These are phyloP conservation scores for Nomada lathburiana DNA, from an alignment of 2,888 invertebrate species.

Conservation along the genomic window DNA sequence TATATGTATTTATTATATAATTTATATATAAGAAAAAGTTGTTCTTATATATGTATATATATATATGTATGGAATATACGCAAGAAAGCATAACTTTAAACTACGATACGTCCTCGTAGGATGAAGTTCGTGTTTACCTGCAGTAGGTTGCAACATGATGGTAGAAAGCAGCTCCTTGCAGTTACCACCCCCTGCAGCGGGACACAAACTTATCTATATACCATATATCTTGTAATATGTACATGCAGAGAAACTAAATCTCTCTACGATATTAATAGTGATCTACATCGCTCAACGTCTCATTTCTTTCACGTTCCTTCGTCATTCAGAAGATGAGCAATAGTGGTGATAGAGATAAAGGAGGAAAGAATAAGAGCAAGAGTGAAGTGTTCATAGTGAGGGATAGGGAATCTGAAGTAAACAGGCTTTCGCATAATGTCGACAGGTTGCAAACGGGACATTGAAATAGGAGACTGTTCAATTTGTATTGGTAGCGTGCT, in stretches of 20 bases:
- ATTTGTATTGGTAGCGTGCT: conserved; percentile 73
- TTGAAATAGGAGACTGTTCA: conserved; percentile 58
- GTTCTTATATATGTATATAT: conserved; percentile 43
- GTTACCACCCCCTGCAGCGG: conserved; percentile 85
- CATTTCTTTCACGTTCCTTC: conserved; percentile 58
- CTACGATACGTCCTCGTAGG: conserved; percentile 83
- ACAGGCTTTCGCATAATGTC: conserved; percentile 69
- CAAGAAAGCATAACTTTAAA: conserved; percentile 82
- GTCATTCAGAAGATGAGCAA: conserved; percentile 65
- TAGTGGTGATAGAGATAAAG: conserved; percentile 54
- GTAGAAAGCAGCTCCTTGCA: conserved; percentile 84
- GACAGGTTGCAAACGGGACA: conserved; percentile 63
- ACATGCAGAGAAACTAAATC: conserved; percentile 77
- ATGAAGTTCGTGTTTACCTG: conserved; percentile 85
- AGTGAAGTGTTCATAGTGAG: conserved; percentile 69
- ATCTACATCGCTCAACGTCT: conserved; percentile 68
- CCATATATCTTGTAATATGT: conserved; percentile 80
- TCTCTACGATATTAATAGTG: conserved; percentile 71
- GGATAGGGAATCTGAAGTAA: conserved; percentile 57
- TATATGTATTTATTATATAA: conserved; percentile 50
- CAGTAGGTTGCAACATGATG: conserved; percentile 84
- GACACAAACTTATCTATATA: conserved; percentile 85
- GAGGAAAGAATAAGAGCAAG: conserved; percentile 70
- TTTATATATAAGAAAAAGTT: conserved; percentile 76
- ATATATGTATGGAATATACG: conserved; percentile 70